These are phyloP conservation scores for Aphelinus atriplicis DNA, from an alignment of 1,140 invertebrate species.

Conservation along the genomic window DNA sequence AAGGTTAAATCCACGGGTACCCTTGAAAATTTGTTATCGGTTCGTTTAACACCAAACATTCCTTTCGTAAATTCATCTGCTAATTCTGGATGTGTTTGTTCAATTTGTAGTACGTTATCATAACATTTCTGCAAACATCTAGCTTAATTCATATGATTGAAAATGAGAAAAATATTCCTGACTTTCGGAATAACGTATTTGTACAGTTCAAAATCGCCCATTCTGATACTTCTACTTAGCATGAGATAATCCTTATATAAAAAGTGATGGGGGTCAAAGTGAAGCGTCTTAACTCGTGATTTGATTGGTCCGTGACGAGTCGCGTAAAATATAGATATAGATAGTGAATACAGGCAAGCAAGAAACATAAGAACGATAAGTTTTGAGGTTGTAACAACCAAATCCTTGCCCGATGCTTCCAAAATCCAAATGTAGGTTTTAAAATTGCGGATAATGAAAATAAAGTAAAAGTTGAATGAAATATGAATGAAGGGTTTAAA, in stretches of 20 bases:
- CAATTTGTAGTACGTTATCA: background rate
- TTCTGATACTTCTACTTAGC: background rate
- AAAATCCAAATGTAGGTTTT: too few species aligned
- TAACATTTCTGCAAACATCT: background rate
- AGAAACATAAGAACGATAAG: too few species aligned
- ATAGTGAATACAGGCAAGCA: too few species aligned
- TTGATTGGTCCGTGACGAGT: too few species aligned
- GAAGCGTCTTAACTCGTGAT: too few species aligned
- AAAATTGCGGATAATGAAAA: too few species aligned
- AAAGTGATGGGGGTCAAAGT: too few species aligned
- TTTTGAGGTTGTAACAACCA: too few species aligned
- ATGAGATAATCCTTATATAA: conserved; percentile 5
- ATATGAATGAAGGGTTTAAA: too few species aligned
- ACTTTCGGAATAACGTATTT: background rate
- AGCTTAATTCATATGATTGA: background rate
- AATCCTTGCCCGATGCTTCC: too few species aligned
- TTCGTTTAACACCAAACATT: conserved; percentile 46
- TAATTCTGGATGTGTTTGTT: background rate
- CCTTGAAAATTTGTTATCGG: conserved; percentile 39
- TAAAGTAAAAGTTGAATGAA: too few species aligned
- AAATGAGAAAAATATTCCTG: background rate
- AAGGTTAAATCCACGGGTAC: conserved; percentile 45
- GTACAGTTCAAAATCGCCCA: conserved; percentile 13
- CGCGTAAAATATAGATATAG: too few species aligned
- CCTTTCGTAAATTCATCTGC: conserved; percentile 32